A percentile compares a stretch with the other conserved stretches of the same genome.
phyloP scores from a whole-genome alignment of 1,140 invertebrate genomes.

The Manduca sexta region DNA sequence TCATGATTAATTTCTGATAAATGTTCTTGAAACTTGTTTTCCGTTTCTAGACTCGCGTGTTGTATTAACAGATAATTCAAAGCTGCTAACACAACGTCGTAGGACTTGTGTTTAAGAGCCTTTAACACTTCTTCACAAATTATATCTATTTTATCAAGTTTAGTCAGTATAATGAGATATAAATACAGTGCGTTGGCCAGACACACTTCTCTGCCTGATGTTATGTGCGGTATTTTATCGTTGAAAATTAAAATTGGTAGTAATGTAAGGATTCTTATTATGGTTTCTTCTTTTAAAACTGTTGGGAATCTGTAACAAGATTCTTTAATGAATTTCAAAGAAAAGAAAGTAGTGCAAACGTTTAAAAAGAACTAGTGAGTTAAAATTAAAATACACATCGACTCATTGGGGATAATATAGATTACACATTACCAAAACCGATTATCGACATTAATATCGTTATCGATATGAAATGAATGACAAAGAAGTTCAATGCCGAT shows the following conservation, averaged over 20 bases:
- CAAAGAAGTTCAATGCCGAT: no score
- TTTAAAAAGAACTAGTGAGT: no score
- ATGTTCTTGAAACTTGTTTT: slow-evolving; percentile 36
- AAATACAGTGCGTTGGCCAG: slow-evolving; percentile 34
- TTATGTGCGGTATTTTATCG: not conserved
- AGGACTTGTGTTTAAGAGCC: slow-evolving; percentile 27
- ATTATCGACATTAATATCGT: no score
- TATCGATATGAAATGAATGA: no score
- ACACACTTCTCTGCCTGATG: slow-evolving; percentile 36
- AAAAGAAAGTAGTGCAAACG: not conserved
- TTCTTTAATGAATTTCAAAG: not conserved
- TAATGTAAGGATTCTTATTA: slow-evolving; percentile 20
- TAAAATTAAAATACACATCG: no score
- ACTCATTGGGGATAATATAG: no score
- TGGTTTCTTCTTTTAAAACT: slow-evolving; percentile 18
- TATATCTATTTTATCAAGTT: slow-evolving; percentile 8
- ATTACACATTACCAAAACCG: no score
- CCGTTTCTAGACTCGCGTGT: slow-evolving; percentile 24
- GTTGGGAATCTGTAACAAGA: slow-evolving; percentile 37
- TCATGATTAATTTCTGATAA: slow-evolving; percentile 14
- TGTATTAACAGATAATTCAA: slow-evolving; percentile 44
- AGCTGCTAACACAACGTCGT: slow-evolving; percentile 41
- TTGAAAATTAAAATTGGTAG: slow-evolving; percentile 30
- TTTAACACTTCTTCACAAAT: slow-evolving; percentile 20
- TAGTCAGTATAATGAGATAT: slow-evolving; percentile 26